Evolutionary conservation across 2,888 invertebrate genomes (phyloP), one percentile per base, ranked within the genome.

Genomic region (Mythimna loreyi): DNA sequence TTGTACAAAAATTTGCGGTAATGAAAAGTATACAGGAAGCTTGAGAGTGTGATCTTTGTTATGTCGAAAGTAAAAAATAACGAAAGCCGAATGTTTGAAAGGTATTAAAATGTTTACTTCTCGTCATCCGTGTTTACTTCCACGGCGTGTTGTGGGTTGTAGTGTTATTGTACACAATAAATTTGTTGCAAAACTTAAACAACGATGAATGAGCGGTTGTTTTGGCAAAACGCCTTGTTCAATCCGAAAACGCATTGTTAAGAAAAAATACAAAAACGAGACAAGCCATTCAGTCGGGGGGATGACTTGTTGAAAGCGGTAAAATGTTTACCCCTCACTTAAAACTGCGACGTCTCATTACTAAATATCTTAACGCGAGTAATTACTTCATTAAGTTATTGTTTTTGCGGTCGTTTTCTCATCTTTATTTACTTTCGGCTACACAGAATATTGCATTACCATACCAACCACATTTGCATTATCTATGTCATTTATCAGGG

Each of bases 161-260:
- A 68, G 67, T 72, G 40, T 74, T 81, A 69, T 72, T 67, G 69
- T 63, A 76, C 53, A 72, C 49, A 70, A 75, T 73, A 62, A 72
- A 76, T 75, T 80, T 74, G 67, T 75, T 75, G 74, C 70, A 70
- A 83, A 74, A 78, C 55, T 82, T 74, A 73, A 80, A 83, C 71
- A 82, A 61, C 59, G 62, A 53, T 67, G 61, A 66, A 69, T 72
- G 75, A 76, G 74, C 59, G 28, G 64, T 80, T 77, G 63, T 78
- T 80, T 82, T 81, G 77, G 67, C 72, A 75, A 75, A 60, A 52
- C 63, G 61, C 69, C 61, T 60, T 66, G 67, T 73, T 67, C 47
- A 62, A 45, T 67, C 45, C 28, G 62, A 74, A 80, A 65, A 72
- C 71, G 47, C 33, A 59, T 50, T 68, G 63, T 75, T 58, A 61